Conservation (phyloP, 2,797 vertebrate genomes). For the Tarsius wallacei region DNA sequence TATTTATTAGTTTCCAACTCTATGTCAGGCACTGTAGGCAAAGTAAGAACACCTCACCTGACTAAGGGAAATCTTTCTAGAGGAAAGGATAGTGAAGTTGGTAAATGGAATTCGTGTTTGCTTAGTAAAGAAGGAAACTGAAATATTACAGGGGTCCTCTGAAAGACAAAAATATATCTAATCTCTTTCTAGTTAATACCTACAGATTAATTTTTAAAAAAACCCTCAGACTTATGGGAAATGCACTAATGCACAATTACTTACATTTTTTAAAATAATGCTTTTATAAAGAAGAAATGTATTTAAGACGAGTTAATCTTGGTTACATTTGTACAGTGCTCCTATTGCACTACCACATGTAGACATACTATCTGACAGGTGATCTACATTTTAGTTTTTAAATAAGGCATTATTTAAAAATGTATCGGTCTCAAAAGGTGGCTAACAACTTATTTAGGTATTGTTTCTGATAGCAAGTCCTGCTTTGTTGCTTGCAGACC, state of each 20-base stretch:
- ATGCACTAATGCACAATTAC: not conserved
- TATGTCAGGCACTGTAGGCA: not conserved
- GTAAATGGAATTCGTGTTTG: not conserved
- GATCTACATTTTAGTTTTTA: not conserved
- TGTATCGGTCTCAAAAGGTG: not conserved
- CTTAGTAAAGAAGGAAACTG: not conserved
- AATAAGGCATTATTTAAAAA: not conserved
- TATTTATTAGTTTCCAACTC: not conserved
- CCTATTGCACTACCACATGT: not conserved
- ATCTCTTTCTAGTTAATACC: not conserved
- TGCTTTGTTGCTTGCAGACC: too few species aligned
- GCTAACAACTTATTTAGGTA: not conserved
- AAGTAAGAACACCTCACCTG: not conserved
- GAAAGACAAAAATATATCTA: not conserved
- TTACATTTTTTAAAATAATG: not conserved
- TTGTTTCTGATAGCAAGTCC: not conserved
- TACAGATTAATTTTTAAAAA: not conserved
- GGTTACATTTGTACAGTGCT: not conserved
- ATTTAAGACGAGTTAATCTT: not conserved
- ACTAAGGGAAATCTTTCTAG: accelerated
- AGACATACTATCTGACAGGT: not conserved
- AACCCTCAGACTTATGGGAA: not conserved
- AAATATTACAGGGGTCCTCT: not conserved
- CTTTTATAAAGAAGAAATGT: not conserved
- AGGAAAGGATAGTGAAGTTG: not conserved